phyloP scores from a whole-genome alignment of 2,888 invertebrate genomes.

The Imbricaverruca yamaguchii region DNA sequence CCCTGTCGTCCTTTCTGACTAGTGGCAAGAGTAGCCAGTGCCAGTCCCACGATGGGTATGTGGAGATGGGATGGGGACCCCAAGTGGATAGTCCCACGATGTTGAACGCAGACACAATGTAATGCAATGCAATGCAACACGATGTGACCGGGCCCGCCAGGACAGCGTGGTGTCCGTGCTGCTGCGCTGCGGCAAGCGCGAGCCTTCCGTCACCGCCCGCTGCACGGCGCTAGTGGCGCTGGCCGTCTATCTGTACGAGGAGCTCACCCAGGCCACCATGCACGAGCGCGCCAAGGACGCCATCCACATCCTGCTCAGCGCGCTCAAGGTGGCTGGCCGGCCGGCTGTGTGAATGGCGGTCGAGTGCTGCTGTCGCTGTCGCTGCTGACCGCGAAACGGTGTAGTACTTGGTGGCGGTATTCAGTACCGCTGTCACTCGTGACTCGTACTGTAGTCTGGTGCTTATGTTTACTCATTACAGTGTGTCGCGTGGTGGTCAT shows the following conservation, averaged over 20 bases:
- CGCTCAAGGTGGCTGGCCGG: conserved; percentile 53
- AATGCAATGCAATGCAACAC: no score
- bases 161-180: conserved; percentile 82
- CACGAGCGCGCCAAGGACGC: conserved; percentile 60
- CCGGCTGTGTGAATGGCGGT: background rate
- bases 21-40: no score
- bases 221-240: conserved; percentile 82
- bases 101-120: no score
- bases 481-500: no score
- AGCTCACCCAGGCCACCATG: conserved; percentile 52
- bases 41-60: no score
- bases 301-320: conserved; percentile 57
- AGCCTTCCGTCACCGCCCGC: conserved; percentile 78
- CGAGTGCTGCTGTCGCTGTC: background rate
- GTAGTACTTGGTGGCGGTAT: no score
- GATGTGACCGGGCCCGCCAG: conserved; percentile 42
- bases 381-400: conserved; percentile 39
- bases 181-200: conserved; percentile 75
- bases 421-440: no score
- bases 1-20: no score
- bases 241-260: conserved; percentile 63
- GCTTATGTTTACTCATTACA: no score
- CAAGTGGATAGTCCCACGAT: no score
- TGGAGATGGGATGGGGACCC: no score
- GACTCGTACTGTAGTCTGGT: no score